Conservation (phyloP, 2,797 vertebrate genomes). For the Phoxinus dragarum region DNA sequence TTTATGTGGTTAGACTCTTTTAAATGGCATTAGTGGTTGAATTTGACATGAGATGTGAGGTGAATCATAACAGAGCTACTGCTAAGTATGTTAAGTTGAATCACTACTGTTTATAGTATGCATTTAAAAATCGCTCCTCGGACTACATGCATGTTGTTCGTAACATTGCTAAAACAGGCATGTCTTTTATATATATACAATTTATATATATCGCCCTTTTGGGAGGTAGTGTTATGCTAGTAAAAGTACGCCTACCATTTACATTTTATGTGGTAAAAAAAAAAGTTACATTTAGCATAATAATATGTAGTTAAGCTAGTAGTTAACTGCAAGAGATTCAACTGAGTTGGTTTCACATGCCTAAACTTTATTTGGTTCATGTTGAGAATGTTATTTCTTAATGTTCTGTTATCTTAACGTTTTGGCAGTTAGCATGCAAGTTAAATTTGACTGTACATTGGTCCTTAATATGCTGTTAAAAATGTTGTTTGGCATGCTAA, state of each 20-base stretch:
- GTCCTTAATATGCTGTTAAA: not conserved
- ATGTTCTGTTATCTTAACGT: not conserved
- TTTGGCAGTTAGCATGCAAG: not conserved
- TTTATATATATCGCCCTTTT: not conserved
- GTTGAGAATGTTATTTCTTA: not conserved
- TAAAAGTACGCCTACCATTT: not conserved
- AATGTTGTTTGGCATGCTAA: not conserved
- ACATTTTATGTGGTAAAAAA: not conserved
- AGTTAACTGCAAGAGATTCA: not conserved
- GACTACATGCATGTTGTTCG: not conserved
- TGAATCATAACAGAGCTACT: not conserved
- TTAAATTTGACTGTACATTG: not conserved
- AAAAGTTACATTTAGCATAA: not conserved
- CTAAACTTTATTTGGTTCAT: not conserved
- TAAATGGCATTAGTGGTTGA: conserved; percentile 12
- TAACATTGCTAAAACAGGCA: not conserved
- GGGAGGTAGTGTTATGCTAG: not conserved
- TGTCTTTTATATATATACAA: too few species aligned
- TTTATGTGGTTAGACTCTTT: conserved; percentile 7
- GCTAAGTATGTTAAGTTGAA: conserved; percentile 4
- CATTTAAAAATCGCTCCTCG: not conserved
- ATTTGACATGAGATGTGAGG: not conserved
- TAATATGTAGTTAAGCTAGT: not conserved
- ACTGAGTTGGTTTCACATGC: not conserved
- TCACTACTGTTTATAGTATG: not conserved